Evolutionary conservation across 2,113 vertebrate species (phyloP).

Genomic region (Pachypanchax playfairii): DNA sequence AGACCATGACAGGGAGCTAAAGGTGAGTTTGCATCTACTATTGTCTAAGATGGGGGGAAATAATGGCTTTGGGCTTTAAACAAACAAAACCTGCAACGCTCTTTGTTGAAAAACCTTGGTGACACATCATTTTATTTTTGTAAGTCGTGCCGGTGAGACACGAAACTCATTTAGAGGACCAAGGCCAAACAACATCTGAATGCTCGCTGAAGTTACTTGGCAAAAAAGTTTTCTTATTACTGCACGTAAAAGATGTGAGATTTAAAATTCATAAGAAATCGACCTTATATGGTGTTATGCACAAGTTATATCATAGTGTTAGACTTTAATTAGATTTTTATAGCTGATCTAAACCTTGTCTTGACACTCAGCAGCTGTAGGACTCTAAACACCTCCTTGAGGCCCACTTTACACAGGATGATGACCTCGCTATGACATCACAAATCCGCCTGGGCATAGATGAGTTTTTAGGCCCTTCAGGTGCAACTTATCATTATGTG

Average conservation of each 20-base stretch:
- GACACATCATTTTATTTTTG: not conserved
- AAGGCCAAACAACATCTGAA: slow-evolving; percentile 8
- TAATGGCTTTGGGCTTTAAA: not conserved
- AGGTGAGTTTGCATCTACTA: slow-evolving; percentile 63
- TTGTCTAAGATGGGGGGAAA: not conserved
- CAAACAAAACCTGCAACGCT: not conserved
- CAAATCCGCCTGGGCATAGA: too few species aligned
- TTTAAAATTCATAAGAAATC: not conserved
- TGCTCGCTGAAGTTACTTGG: slow-evolving; percentile 8
- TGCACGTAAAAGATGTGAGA: slow-evolving; percentile 18
- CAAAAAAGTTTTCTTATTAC: not conserved
- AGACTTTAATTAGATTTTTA: not conserved
- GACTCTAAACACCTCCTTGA: too few species aligned
- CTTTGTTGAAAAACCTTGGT: not conserved
- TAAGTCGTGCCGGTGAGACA: not conserved
- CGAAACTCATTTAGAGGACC: slow-evolving; percentile 8
- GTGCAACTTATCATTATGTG: too few species aligned
- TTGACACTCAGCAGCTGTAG: too few species aligned
- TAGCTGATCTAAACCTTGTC: not conserved
- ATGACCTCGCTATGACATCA: too few species aligned
- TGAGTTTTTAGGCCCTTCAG: too few species aligned
- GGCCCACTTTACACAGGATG: too few species aligned
- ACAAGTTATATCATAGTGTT: too few species aligned
- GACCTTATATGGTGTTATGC: not conserved
- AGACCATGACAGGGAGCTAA: slow-evolving; percentile 83